Evolutionary conservation across 2,113 vertebrate genomes (phyloP).

Genomic region (Trematocara unimaculatum): DNA sequence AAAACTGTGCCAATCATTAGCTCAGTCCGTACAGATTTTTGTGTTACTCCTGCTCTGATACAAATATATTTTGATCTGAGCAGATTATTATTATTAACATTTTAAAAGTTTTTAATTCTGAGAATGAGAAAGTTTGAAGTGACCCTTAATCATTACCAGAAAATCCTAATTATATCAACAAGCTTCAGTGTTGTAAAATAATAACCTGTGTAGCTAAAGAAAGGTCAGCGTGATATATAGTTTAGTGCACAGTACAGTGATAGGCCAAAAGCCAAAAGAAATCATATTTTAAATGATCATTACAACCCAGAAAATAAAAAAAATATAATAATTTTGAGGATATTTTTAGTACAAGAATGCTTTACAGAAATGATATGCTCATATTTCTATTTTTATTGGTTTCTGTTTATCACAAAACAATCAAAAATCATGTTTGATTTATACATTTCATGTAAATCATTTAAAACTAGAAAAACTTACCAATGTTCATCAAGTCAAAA

Average conservation of each 20-base stretch:
- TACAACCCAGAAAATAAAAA: background rate
- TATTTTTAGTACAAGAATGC: background rate
- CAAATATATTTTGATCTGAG: background rate
- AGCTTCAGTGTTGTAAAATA: background rate
- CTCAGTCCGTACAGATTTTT: background rate
- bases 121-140: background rate
- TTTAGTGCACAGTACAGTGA: background rate
- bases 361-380: background rate
- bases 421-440: background rate
- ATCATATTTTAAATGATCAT: background rate
- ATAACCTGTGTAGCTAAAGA: background rate
- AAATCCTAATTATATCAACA: background rate
- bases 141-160: background rate
- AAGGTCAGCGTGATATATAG: background rate
- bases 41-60: background rate
- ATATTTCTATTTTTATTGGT: background rate
- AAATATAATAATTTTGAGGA: background rate
- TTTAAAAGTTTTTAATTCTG: background rate
- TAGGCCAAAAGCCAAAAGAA: background rate
- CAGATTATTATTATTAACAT: background rate
- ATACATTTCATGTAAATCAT: background rate
- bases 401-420: background rate
- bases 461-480: slow-evolving; percentile 63
- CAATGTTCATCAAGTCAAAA: slow-evolving; percentile 81
- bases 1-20: slow-evolving; percentile 16